Conservation (phyloP, 1,140 invertebrate genomes). For the Temnothorax nylanderi region DNA sequence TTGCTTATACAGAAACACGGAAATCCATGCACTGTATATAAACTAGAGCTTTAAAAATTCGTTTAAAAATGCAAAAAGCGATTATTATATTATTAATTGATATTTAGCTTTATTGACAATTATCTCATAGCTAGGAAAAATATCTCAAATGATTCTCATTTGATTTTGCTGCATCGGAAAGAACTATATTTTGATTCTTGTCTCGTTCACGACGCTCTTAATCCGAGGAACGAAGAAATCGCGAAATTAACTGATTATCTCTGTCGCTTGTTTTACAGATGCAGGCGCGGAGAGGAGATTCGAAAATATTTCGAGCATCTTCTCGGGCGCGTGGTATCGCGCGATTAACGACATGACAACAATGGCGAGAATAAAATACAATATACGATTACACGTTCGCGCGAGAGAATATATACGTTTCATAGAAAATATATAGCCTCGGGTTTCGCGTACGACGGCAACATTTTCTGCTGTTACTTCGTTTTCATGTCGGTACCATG, state of each 20-base stretch:
- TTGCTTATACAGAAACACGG: not conserved
- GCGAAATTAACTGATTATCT: slow-evolving; percentile 57
- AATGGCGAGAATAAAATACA: slow-evolving; percentile 37
- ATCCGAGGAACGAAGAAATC: slow-evolving; percentile 50
- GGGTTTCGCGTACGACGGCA: slow-evolving; percentile 47
- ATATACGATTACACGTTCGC: not conserved
- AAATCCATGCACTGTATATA: not conserved
- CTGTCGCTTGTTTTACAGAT: slow-evolving; percentile 50
- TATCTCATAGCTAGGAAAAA: not conserved
- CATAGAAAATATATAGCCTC: slow-evolving; percentile 58
- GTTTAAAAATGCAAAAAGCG: not conserved
- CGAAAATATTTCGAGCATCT: slow-evolving; percentile 19
- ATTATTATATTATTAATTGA: not conserved
- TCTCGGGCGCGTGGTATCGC: slow-evolving; percentile 10
- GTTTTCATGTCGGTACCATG: not conserved
- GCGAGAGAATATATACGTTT: slow-evolving; percentile 3
- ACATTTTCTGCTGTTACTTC: slow-evolving; percentile 8
- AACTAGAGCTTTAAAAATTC: not conserved
- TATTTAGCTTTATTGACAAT: not conserved
- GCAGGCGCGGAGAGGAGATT: not conserved
- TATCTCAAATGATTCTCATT: not conserved
- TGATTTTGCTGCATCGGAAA: not conserved
- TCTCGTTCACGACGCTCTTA: not conserved
- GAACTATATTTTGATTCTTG: slow-evolving; percentile 10
- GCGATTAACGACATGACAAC: slow-evolving; percentile 43